Conservation (phyloP, 2,797 vertebrate genomes). For the Schizopygopsis malacanthus region DNA sequence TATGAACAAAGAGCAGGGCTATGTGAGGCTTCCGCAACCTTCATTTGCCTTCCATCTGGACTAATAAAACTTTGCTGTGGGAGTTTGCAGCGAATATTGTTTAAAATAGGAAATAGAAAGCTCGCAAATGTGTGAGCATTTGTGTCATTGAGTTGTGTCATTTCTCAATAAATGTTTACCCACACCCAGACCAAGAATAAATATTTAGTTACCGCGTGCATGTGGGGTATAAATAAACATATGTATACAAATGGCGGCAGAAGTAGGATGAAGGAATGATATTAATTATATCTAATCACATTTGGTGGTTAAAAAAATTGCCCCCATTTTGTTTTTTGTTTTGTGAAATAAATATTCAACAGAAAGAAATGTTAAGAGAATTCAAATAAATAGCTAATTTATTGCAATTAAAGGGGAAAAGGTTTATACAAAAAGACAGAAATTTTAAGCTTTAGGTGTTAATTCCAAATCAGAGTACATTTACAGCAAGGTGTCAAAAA, state of each 20-base stretch:
- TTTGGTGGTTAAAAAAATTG: not conserved
- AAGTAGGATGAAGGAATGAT: not conserved
- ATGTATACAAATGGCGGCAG: not conserved
- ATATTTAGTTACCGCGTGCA: constrained; percentile 12
- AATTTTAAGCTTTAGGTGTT: not conserved
- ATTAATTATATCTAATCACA: not conserved
- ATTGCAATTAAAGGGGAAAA: constrained; percentile 2
- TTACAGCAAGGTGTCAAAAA: not conserved
- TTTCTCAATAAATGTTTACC: constrained; percentile 25
- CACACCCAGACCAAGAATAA: not conserved
- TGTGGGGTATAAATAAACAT: constrained; percentile 12
- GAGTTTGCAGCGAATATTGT: not conserved
- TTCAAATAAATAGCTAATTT: not conserved
- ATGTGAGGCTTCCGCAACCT: not conserved
- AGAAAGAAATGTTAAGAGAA: not conserved
- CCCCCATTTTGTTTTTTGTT: not conserved
- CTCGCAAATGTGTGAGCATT: not conserved
- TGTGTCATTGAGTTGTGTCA: not conserved
- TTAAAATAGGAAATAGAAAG: constrained; percentile 7
- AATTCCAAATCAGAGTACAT: constrained; percentile 3
- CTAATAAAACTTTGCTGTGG: not conserved
- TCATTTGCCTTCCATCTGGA: constrained; percentile 1
- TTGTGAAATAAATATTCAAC: constrained; percentile 1
- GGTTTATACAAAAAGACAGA: not conserved
- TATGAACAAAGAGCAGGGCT: not conserved